Conservation (phyloP, 2,888 invertebrate species). For the Mylabris sibirica region DNA sequence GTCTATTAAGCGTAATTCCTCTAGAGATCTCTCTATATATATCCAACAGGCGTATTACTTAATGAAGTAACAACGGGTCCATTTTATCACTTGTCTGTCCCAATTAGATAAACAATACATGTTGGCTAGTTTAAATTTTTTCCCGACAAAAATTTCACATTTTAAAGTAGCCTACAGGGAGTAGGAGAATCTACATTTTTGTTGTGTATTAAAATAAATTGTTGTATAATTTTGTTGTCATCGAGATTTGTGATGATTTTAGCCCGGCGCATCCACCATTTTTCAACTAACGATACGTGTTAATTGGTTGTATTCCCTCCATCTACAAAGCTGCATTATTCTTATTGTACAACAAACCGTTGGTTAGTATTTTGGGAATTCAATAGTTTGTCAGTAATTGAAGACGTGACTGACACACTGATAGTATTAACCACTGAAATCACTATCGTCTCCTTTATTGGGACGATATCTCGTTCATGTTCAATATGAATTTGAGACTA, state of each 20-base stretch:
- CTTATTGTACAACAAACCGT: constrained; percentile 17
- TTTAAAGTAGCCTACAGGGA: not conserved
- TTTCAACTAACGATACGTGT: not conserved
- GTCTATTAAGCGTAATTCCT: not conserved
- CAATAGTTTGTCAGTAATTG: constrained; percentile 42
- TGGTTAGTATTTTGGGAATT: constrained; percentile 38
- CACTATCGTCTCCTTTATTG: constrained; percentile 20
- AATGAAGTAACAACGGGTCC: not conserved
- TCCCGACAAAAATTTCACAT: not conserved
- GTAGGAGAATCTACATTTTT: not conserved
- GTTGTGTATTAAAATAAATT: constrained; percentile 12
- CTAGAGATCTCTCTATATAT: not conserved
- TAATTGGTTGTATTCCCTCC: not conserved
- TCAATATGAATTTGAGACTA: constrained; percentile 35
- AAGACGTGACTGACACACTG: constrained; percentile 42
- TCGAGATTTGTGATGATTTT: not conserved
- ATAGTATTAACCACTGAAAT: constrained; percentile 36
- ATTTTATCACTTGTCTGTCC: constrained; percentile 6
- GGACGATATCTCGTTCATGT: constrained; percentile 26
- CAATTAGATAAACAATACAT: constrained; percentile 1
- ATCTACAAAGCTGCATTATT: not conserved
- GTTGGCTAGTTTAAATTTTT: not conserved
- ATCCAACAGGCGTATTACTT: not conserved
- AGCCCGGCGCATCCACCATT: constrained; percentile 10
- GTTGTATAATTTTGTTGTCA: not conserved